Evolutionary conservation across 2,888 invertebrate genomes (phyloP).

Genomic region (Troilus luridus): DNA sequence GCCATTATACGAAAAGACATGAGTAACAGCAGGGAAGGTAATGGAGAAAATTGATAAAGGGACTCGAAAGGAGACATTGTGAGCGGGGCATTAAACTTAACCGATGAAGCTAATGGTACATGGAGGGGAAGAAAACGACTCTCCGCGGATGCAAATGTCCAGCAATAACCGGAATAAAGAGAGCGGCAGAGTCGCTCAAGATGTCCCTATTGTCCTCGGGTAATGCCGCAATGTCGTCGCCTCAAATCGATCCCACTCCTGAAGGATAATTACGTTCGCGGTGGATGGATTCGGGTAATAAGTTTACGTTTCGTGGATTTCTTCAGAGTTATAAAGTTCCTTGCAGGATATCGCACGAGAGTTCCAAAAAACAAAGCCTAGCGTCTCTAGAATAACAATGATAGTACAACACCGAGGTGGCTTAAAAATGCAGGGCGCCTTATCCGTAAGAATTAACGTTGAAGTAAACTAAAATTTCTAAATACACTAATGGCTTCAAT

Average conservation of each 20-base stretch:
- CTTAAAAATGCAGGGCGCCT: too few species aligned
- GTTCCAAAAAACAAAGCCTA: too few species aligned
- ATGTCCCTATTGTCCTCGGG: background rate
- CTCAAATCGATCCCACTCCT: background rate
- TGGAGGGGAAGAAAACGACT: constrained; percentile 29
- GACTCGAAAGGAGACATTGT: background rate
- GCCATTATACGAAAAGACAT: background rate
- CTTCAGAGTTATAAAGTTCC: background rate
- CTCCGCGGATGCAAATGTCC: constrained; percentile 31
- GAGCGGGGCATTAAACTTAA: background rate
- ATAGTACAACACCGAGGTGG: too few species aligned
- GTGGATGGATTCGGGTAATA: background rate
- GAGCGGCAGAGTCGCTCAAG: constrained; percentile 19
- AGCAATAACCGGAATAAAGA: constrained; percentile 47
- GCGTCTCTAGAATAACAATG: too few species aligned
- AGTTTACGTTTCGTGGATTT: background rate
- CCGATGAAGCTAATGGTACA: constrained; percentile 49
- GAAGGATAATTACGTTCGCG: background rate
- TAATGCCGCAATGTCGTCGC: constrained; percentile 28
- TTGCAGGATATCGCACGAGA: too few species aligned
- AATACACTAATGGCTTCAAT: too few species aligned
- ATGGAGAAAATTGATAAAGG: constrained; percentile 45
- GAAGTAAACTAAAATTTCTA: too few species aligned
- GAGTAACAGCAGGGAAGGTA: constrained; percentile 26
- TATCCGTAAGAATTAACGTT: too few species aligned